Conservation (phyloP, 2,113 vertebrate species). For the Pelecanoides urinatrix region DNA sequence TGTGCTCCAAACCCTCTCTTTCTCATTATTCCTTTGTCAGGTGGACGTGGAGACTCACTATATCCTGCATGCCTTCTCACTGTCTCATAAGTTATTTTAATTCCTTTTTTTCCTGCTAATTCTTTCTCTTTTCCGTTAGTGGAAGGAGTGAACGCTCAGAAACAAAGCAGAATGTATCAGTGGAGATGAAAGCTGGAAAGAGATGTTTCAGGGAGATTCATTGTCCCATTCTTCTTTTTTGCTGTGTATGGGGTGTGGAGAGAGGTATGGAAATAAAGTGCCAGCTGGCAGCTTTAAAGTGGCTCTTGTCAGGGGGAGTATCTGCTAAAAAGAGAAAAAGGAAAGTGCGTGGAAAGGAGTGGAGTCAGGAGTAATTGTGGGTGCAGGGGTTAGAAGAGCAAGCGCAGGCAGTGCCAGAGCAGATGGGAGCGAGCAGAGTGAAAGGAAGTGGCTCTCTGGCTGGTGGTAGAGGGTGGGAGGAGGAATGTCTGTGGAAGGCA, state of each 20-base stretch:
- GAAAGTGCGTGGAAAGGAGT: not conserved
- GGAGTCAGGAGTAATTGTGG: not conserved
- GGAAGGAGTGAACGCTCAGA: not conserved
- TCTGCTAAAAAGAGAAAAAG: not conserved
- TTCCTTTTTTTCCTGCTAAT: not conserved
- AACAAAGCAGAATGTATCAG: not conserved
- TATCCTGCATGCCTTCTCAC: not conserved
- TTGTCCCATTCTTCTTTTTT: not conserved
- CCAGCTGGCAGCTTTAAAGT: not conserved
- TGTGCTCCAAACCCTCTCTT: not conserved
- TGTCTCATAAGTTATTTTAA: not conserved
- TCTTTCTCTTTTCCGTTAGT: not conserved
- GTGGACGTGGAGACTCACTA: not conserved
- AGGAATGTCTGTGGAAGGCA: not conserved
- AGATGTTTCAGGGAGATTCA: not conserved
- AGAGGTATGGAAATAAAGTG: not conserved
- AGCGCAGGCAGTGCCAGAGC: not conserved
- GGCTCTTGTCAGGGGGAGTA: not conserved
- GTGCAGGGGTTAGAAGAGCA: not conserved
- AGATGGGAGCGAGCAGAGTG: not conserved
- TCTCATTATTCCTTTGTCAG: not conserved
- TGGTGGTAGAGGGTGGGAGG: not conserved
- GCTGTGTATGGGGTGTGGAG: not conserved
- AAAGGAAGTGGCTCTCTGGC: not conserved
- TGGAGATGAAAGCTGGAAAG: not conserved